Evolutionary conservation across 1,140 invertebrate species (phyloP), one percentile per base, ranked within the genome.

Genomic region (Plutomurus gul): DNA sequence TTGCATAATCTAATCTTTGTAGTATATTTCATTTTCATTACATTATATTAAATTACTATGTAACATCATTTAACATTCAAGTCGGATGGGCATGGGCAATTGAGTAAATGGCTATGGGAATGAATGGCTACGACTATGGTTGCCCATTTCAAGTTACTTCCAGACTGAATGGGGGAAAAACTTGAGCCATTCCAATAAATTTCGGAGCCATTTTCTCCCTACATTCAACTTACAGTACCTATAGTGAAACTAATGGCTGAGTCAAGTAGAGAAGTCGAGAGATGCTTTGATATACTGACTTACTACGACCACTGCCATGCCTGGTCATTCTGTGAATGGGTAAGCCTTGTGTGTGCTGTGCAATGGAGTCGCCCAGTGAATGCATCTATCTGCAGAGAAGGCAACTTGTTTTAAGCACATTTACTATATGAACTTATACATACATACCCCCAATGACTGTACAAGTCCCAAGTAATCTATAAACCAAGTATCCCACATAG

Each of bases 151-250:
- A 72, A 72, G 70, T 72, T 56, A 76, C 56, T 65, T 47, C 18
- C 36, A 70, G 51, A 60, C 40, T 40, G 46, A 71, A 77, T 65
- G 56, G 60, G 76, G 76, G 76, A 47, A 77, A 77, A 77, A 77
- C 27, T 77, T 77, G 76, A 40, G 76, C 76, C 76, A 71, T 77
- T 77, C 71, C 51, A 77, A 77, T 77, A 77, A 77, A 77, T 77
- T 77, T 77, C 56, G 51, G 40, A 30, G 51, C 76, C 76, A 77
- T 77, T 77, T 71, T 77, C 40, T 72, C 40, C 40, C 40, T 72
- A 36, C 70, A 46, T 72, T 72, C 56, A 65, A 65, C 56, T 65
- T 18, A 33, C 56, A 65, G 25, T 65, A 65, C 56, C 56, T 65
- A 65, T 65, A 65, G 56, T 30, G 22, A 65, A 65, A 65, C 56